phyloP scores from a whole-genome alignment of 2,113 vertebrate species.

The Hippoglossus stenolepis region DNA sequence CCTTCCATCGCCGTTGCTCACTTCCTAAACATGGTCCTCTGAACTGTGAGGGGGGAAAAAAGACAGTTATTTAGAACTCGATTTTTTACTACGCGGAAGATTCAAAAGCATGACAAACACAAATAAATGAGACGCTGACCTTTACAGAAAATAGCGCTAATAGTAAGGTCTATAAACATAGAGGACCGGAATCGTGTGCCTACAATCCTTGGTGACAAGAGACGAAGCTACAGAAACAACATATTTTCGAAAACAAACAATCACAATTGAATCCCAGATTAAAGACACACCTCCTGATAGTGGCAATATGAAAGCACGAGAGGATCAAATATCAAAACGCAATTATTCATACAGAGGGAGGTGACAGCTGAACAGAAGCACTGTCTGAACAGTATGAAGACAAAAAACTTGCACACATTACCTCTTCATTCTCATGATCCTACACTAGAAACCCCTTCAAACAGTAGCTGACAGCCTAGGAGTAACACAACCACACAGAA shows the following conservation, averaged over 20 bases:
- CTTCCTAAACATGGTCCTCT: slow-evolving; percentile 76
- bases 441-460: not conserved
- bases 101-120: not conserved
- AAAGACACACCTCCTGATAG: not conserved
- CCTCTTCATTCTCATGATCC: not conserved
- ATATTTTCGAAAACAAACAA: not conserved
- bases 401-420: not conserved
- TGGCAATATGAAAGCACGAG: not conserved
- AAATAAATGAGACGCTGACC: not conserved
- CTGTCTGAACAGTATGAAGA: not conserved
- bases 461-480: not conserved
- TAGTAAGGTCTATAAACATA: not conserved
- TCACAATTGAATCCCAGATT: not conserved
- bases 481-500: slow-evolving; percentile 3
- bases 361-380: not conserved
- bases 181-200: not conserved
- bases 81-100: not conserved
- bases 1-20: slow-evolving; percentile 89
- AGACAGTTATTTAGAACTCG: slow-evolving; percentile 3
- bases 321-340: not conserved
- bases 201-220: not conserved
- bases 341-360: not conserved
- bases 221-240: not conserved
- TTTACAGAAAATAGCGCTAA: slow-evolving; percentile 26
- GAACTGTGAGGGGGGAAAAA: slow-evolving; percentile 46